phyloP scores from a whole-genome alignment of 2,797 vertebrate genomes.

The Danio tinwini region DNA sequence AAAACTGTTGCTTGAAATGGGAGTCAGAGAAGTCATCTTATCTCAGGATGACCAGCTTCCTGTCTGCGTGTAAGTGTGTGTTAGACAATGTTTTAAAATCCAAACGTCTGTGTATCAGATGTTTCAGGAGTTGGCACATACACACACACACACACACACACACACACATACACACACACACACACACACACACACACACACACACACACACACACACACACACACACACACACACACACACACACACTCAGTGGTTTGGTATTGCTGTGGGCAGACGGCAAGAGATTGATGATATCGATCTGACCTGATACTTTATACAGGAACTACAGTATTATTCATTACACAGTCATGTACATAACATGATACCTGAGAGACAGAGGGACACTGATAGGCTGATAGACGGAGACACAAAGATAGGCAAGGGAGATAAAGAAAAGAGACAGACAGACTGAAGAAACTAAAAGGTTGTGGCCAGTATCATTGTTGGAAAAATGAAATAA shows the following conservation, averaged over 20 bases:
- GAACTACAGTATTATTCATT: constrained; percentile 63
- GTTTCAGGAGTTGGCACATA: constrained; percentile 57
- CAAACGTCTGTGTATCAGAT: constrained; percentile 36
- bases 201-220: constrained; percentile 16
- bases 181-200: constrained; percentile 22
- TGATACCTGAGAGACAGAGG: constrained; percentile 45
- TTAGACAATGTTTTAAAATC: constrained; percentile 49
- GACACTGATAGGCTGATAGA: constrained; percentile 34
- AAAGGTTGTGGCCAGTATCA: neutral
- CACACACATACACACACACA: constrained; percentile 21
- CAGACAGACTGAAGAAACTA: neutral
- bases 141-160: constrained; percentile 18
- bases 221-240: constrained; percentile 21
- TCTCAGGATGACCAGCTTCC: constrained; percentile 21
- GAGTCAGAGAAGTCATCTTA: constrained; percentile 47
- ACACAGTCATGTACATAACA: constrained; percentile 56
- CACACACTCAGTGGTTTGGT: constrained; percentile 42
- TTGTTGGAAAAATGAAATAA: neutral
- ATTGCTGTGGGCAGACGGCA: constrained; percentile 54
- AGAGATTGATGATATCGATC: constrained; percentile 53
- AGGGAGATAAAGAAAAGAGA: neutral
- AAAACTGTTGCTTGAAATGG: constrained; percentile 52
- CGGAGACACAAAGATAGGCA: neutral
- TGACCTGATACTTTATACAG: constrained; percentile 58
- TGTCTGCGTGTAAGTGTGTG: constrained; percentile 27